These are phyloP conservation scores for Sialis lutaria DNA, from an alignment of 2,888 invertebrate species.

Conservation along the genomic window DNA sequence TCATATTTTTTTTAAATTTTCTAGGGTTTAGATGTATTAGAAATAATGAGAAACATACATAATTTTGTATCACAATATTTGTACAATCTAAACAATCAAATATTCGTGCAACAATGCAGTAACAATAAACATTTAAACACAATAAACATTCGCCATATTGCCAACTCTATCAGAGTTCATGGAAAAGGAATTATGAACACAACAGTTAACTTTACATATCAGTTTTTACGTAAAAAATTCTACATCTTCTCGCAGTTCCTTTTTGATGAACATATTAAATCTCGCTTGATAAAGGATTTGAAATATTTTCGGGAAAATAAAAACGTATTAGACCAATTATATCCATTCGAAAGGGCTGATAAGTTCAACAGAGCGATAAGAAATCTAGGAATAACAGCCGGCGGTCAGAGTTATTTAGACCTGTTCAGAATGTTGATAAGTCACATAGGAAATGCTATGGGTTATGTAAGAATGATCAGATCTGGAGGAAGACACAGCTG, in stretches of 20 bases:
- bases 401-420: conserved; percentile 80
- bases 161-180: conserved; percentile 92
- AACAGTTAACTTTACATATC: conserved; percentile 83
- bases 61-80: conserved; percentile 84
- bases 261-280: conserved; percentile 95
- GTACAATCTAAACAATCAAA: conserved; percentile 92
- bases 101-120: conserved; percentile 83
- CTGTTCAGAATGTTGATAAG: conserved; percentile 82
- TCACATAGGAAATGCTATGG: conserved; percentile 88
- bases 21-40: conserved; percentile 81
- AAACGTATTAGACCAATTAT: conserved; percentile 44
- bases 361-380: conserved; percentile 84
- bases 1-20: conserved; percentile 8
- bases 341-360: conserved; percentile 80
- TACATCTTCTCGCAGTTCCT: conserved; percentile 92
- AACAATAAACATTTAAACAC: conserved; percentile 89
- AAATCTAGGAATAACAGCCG: conserved; percentile 64
- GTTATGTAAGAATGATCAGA: conserved; percentile 84
- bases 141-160: conserved; percentile 86
- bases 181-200: conserved; percentile 94
- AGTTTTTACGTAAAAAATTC: conserved; percentile 84
- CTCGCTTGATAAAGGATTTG: conserved; percentile 76
- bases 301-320: conserved; percentile 65
- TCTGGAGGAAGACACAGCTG: conserved; percentile 88
- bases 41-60: conserved; percentile 93